A percentile compares a stretch with the other conserved stretches of the same genome.
phyloP scores from a whole-genome alignment of 1,140 invertebrate species.

The Psix sp. region DNA sequence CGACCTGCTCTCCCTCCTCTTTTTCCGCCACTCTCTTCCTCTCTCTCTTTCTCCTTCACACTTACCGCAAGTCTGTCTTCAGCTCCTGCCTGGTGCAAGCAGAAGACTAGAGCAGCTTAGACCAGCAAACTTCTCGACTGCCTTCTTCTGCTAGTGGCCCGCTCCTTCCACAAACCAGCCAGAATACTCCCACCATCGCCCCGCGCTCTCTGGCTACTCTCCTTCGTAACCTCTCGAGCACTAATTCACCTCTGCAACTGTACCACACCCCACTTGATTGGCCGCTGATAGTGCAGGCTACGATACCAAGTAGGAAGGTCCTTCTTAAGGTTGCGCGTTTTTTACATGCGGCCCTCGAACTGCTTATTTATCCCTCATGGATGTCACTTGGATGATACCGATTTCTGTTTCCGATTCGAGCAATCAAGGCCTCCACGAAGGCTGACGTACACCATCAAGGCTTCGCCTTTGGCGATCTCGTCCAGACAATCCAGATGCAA shows the following conservation, averaged over 20 bases:
- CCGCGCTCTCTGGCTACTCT: conserved; percentile 39
- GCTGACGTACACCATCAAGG: conserved; percentile 1
- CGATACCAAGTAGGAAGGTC: conserved; percentile 40
- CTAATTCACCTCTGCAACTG: conserved; percentile 69
- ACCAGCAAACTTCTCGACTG: conserved; percentile 21
- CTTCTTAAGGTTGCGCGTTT: conserved; percentile 38
- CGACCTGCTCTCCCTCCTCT: conserved; percentile 71
- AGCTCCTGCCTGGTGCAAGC: conserved; percentile 31
- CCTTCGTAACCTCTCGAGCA: conserved; percentile 58
- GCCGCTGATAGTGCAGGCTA: conserved; percentile 18
- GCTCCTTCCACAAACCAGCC: conserved; percentile 46
- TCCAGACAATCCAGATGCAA: conserved; percentile 1
- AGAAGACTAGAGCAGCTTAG: conserved; percentile 27
- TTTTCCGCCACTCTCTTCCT: conserved; percentile 36
- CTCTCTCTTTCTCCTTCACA: conserved; percentile 18
- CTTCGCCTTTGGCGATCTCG: neutral
- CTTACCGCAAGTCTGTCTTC: conserved; percentile 18
- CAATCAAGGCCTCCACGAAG: conserved; percentile 8
- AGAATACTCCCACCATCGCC: conserved; percentile 65
- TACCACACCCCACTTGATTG: conserved; percentile 61
- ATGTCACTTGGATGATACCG: conserved; percentile 22
- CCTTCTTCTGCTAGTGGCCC: conserved; percentile 33
- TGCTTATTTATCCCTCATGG: conserved; percentile 23
- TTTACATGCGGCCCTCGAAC: conserved; percentile 1
- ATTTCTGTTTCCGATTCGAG: conserved; percentile 5